phyloP scores from a whole-genome alignment of 2,113 vertebrate genomes.

The Taxidea taxus region DNA sequence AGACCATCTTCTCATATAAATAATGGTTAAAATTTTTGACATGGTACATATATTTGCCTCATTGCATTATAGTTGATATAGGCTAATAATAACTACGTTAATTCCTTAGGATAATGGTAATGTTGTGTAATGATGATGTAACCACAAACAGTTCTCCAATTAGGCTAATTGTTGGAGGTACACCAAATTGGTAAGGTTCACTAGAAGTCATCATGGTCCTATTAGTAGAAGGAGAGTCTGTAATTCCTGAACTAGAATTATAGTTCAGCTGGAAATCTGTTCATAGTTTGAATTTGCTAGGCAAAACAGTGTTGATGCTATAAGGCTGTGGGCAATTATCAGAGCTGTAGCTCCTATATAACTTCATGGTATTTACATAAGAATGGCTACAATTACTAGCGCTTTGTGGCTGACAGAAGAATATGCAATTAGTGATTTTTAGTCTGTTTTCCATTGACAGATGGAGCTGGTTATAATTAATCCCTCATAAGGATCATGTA shows the following conservation, averaged over 20 bases:
- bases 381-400: background rate
- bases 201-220: background rate
- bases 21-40: background rate
- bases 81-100: background rate
- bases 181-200: background rate
- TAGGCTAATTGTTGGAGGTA: background rate
- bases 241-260: background rate
- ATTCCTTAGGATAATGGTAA: background rate
- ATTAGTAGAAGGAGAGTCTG: background rate
- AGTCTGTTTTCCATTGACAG: background rate
- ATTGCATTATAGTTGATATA: background rate
- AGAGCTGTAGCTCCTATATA: background rate
- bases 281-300: background rate
- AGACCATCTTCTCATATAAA: background rate
- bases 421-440: background rate
- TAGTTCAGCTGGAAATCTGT: background rate
- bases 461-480: background rate
- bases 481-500: background rate
- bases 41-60: background rate
- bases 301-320: background rate
- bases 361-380: background rate
- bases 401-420: background rate
- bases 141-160: background rate
- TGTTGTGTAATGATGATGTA: background rate
- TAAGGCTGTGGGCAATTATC: background rate